Base-by-base conservation (phyloP, 2,888 invertebrate species). In the Andrena bucephala region DNA sequence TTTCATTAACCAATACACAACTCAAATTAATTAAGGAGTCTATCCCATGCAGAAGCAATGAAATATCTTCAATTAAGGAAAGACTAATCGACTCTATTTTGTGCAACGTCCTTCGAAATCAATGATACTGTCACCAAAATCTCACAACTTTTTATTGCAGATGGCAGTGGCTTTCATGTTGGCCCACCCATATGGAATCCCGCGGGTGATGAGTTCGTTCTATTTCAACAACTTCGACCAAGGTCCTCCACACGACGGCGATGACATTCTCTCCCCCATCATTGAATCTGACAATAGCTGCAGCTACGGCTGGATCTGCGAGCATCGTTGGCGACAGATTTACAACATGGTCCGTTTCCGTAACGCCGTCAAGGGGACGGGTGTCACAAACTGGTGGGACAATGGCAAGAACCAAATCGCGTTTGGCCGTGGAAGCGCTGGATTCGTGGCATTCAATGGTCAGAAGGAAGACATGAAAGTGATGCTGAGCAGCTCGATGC, bases 161-260 rank as follows among this genome's bases (percentile, higher is more conserved):
- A 95, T 95, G 95, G 98, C 98, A 0, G 96, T 96, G 3, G 97
- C 97, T 0, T 98, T 98, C 93, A 97, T 97, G 96, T 94, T 99
- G 93, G 98, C 98, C 0, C 97, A 97, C 95, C 96, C 97, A 0
- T 98, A 97, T 86, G 97, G 97, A 1, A 89, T 70, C 0, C 96
- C 97, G 0, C 96, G 97, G 66, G 94, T 98, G 71, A 98, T 99
- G 97, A 98, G 98, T 92, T 98, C 98, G 86, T 99, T 96, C 91
- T 94, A 92, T 67, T 99, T 98, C 93, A 10, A 82, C 0, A 87
- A 96, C 76, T 89, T 85, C 7, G 90, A 94, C 73, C 95, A 95
- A 87, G 97, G 97, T 16, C 97, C 97, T 0, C 97, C 98, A 0
- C 95, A 95, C 90, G 96, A 97, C 83, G 91, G 87, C 4, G 92